These are phyloP conservation scores for Pipistrellus pipistrellus DNA, from an alignment of 2,797 vertebrate species.

Conservation along the genomic window DNA sequence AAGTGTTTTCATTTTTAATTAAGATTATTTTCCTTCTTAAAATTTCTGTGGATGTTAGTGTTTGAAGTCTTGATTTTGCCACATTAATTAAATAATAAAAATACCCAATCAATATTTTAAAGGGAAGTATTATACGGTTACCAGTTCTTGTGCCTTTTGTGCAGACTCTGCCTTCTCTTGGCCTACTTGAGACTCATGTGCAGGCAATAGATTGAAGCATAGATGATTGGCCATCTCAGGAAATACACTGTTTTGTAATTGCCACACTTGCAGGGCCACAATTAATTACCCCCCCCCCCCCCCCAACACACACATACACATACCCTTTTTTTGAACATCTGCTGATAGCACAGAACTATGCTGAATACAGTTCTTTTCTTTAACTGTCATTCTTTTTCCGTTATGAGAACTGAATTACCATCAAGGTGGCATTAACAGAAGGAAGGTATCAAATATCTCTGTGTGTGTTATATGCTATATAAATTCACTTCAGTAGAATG, in stretches of 20 bases:
- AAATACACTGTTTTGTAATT: conserved; percentile 31
- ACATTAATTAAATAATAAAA: conserved; percentile 33
- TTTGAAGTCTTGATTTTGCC: conserved; percentile 42
- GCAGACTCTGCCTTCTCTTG: background rate
- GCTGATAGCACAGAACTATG: conserved; percentile 40
- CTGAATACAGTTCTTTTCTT: conserved; percentile 67
- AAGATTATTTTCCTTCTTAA: conserved; percentile 29
- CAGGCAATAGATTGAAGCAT: background rate
- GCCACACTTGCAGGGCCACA: background rate
- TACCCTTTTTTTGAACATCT: background rate
- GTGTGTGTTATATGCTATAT: conserved; percentile 2
- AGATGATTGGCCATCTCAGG: background rate
- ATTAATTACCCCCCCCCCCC: background rate
- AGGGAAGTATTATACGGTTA: background rate
- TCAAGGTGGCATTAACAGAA: conserved; percentile 44
- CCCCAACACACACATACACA: too few species aligned
- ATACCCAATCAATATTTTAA: background rate
- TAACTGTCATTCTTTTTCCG: conserved; percentile 66
- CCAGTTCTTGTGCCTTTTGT: background rate
- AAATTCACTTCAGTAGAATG: conserved; percentile 58
- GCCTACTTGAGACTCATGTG: background rate
- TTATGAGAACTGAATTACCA: conserved; percentile 31
- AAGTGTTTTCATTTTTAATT: conserved; percentile 51
- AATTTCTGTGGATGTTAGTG: background rate
- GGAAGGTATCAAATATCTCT: conserved; percentile 1